phyloP scores from a whole-genome alignment of 2,797 vertebrate species.

The Parotocinclus haroldoi region DNA sequence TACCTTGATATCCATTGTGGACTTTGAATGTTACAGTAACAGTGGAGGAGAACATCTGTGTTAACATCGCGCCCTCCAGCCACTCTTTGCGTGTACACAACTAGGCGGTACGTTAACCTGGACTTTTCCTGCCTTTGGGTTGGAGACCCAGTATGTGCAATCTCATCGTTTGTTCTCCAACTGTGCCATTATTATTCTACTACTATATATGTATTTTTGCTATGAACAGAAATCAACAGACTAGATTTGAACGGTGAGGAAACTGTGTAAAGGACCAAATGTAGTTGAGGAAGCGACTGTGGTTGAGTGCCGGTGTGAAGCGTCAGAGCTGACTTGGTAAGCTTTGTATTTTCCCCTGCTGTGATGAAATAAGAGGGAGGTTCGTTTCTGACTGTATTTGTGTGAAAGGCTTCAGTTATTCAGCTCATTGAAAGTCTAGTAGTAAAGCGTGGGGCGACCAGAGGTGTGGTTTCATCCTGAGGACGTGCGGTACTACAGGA shows the following conservation, averaged over 20 bases:
- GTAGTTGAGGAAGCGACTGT: constrained; percentile 46
- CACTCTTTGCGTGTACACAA: constrained; percentile 46
- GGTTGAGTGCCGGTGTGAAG: constrained; percentile 48
- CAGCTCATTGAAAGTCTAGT: constrained; percentile 9
- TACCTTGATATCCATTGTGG: constrained; percentile 63
- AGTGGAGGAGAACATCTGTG: constrained; percentile 41
- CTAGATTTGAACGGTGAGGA: constrained; percentile 52
- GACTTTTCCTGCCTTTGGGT: constrained; percentile 48
- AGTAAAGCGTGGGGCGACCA: not conserved
- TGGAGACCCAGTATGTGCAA: constrained; percentile 49
- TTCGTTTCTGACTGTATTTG: constrained; percentile 7
- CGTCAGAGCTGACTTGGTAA: not conserved
- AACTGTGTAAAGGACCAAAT: constrained; percentile 71
- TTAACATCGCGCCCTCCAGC: constrained; percentile 41
- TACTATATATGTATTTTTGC: constrained; percentile 56
- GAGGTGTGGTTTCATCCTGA: not conserved
- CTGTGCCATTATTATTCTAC: constrained; percentile 65
- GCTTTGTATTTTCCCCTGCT: constrained; percentile 12
- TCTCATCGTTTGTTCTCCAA: constrained; percentile 60
- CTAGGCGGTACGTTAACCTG: constrained; percentile 44
- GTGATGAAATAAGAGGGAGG: constrained; percentile 1
- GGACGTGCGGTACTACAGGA: too few species aligned
- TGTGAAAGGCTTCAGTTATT: constrained; percentile 1
- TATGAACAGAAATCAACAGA: constrained; percentile 56
- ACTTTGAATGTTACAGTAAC: constrained; percentile 71